Evolutionary conservation across 2,888 invertebrate genomes (phyloP), one percentile per base, ranked within the genome.

Genomic region (Matsumyia berberina): DNA sequence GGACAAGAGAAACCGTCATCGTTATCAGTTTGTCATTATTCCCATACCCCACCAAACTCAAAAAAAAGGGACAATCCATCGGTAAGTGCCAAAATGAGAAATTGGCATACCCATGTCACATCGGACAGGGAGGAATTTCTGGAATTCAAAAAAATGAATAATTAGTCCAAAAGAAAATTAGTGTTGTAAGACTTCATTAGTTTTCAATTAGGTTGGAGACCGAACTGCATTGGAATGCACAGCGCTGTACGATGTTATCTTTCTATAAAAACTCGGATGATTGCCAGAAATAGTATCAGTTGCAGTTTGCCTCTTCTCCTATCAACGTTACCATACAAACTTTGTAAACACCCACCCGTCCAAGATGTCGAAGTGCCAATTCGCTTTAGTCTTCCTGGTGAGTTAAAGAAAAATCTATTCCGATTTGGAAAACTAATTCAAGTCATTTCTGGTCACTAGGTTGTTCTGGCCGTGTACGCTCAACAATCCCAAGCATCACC

Each of bases 341-440:
- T 24, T 37, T 1, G 8, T 5, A 51, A 31, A 39, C 19, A 33
- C 17, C 9, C 9, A 60, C 17, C 58, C 6, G 29, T 24, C 11
- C 24, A 62, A 55, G 9, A 83, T 62, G 66, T 49, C 67, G 39
- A 77, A 83, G 6, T 78, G 60, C 31, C 78, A 72, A 37, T 51
- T 83, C 11, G 83, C 82, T 7, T 42, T 82, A 39, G 35, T 73
- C 49, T 83, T 83, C 35, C 19, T 83, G 51, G 83, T 83, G 57
- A 78, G 83, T 66, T 42, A 2, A 7, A 1, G 5, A 15, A 29
- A 37, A 24, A n/a, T 8, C 24, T 7, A 0, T 8, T 37, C 8
- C 9, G 4, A 5, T 31, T n/a, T 1, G 4, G 24, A 24, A 24
- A 7, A 15, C 9, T 17, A 11, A 35, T 53, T 39, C 15, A 42